Evolutionary conservation across 2,888 invertebrate species (phyloP), one percentile per base, ranked within the genome.

Genomic region (Chymomyza procnemis): DNA sequence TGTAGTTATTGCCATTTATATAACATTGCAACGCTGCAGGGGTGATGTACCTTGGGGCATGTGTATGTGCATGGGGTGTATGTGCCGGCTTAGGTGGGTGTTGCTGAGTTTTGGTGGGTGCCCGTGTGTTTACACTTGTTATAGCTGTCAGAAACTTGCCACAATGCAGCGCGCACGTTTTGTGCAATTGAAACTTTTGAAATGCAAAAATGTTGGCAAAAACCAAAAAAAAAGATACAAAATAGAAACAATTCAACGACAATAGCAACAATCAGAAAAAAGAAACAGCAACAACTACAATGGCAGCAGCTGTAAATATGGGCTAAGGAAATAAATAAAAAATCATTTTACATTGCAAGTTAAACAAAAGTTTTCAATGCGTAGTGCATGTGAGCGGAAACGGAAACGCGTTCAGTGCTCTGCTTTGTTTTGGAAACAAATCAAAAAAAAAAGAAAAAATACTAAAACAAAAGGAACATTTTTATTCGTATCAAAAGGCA

Each of bases 161-260:
- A 47, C 46, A 60, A 48, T 22, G 47, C 60, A 60, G 9, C 47
- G 80, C 69, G 86, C 75, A 70, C 74, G 74, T 74, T 73, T 66
- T 62, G 62, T 61, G 80, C 80, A 85, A 82, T 82, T 83, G 84
- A 82, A 82, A 83, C 80, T 80, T 83, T 83, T 74, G 74, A 83
- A 83, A 82, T 74, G 76, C 72, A 80, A 82, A 80, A 85, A 74
- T 50, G 1, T 50, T 58, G 19, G 14, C 12, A 60, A 60, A 60
- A 69, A 26, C 62, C 61, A 52, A 71, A 61, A 61, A 61, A 67
- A 61, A 64, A 16, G 19, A 71, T 58, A 61, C 58, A 67, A 61
- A 64, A 16, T 16, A 22, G 9, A 19, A 5, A 14, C 52, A 64
- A 26, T 26, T 8, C 26, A 26, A 2, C 21, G 47, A 59, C 41